Base-by-base conservation (phyloP, 2,888 invertebrate genomes). In the Stenodera caucasica region DNA sequence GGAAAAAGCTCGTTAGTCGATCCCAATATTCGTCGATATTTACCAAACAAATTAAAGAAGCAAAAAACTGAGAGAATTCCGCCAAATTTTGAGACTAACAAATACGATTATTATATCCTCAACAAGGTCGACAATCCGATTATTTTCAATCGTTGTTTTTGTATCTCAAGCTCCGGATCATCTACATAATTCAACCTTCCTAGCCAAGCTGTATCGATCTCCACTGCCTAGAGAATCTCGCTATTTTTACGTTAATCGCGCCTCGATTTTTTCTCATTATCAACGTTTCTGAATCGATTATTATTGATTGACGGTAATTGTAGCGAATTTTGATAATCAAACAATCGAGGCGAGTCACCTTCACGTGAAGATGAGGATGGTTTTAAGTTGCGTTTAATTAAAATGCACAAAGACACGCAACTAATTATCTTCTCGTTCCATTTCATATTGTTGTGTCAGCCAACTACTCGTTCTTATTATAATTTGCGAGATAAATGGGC, bases 141-240 rank as follows among this genome's bases (percentile, higher is more conserved):
- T 18, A 21, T 45, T 45, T 21, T 45, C 9, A 45, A 45, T 21
- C 40, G 12, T 45, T 21, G 11, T 45, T 21, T 21, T 3, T 15
- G 4, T n/a, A 7, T 4, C 14, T 12, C 21, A 11, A 51, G 11
- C 11, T n/a, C 30, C 32, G 45, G 54, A 53, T 56, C 29, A 56
- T 58, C 49, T 58, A 53, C 63, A 62, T 62, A 63, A 58, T 65
- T 67, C 51, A 60, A 57, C 57, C 52, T 61, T 35, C 52, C 50
- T 59, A 61, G 64, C 58, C 61, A 66, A 53, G 57, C 65, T 59
- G 60, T 66, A 69, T 69, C 67, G 69, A 68, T 69, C 67, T 62
- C 58, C 55, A 11, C 7, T 37, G 15, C 37, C 60, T 40, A 49
- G 60, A 54, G 57, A 55, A 49, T 62, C 63, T 58, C 65, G 65